Conservation (phyloP, 1,140 invertebrate species). For the Brachionus calyciflorus region DNA sequence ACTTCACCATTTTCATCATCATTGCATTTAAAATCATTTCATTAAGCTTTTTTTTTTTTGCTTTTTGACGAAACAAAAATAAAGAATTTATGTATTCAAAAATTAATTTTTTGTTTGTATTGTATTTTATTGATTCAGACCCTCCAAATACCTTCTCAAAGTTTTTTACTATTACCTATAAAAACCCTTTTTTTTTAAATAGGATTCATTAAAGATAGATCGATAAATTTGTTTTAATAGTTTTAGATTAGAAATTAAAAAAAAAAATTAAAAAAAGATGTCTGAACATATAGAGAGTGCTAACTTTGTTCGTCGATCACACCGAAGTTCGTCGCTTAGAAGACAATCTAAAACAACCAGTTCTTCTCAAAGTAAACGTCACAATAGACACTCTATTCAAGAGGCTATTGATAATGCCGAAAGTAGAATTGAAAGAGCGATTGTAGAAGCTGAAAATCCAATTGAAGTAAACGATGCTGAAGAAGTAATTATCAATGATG, state of each 20-base stretch:
- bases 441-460: conserved; percentile 29
- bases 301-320: neutral
- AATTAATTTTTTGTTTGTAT: too few species aligned
- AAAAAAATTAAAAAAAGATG: neutral
- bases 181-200: too few species aligned
- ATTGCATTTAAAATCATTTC: too few species aligned
- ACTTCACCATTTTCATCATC: conserved; percentile 4
- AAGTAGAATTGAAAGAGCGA: conserved; percentile 12
- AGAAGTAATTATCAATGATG: conserved; percentile 20
- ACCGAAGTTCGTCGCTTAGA: conserved; percentile 1
- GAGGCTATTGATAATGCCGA: neutral
- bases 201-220: neutral
- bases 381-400: neutral
- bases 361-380: neutral
- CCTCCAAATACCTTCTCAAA: too few species aligned
- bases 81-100: too few species aligned
- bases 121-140: too few species aligned
- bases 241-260: neutral
- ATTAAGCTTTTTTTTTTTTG: too few species aligned
- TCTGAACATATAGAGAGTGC: neutral
- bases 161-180: too few species aligned
- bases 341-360: neutral
- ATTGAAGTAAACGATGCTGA: neutral
- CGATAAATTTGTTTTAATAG: conserved; percentile 2
- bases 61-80: too few species aligned